Evolutionary conservation across 2,888 invertebrate species (phyloP), one percentile per base, ranked within the genome.

Genomic region (Hypolimnas misippus): DNA sequence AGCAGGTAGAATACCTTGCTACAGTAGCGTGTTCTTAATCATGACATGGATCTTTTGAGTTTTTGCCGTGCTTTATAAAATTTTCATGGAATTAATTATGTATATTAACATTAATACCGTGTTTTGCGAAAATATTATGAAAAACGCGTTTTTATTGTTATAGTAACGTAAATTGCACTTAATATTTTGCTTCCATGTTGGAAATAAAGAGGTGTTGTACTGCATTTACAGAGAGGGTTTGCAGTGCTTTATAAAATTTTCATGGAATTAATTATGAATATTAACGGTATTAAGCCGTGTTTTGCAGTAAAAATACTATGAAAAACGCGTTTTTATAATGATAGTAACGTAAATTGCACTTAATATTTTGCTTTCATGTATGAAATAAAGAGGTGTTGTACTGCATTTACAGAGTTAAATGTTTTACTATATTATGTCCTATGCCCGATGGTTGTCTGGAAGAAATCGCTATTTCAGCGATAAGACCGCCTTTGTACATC

Each of bases 251-350:
- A 19, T 21, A 3, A 21, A 12, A 46, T 46, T 46, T 21, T 19
- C 21, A 19, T 46, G 44, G 19, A 46, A 46, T 46, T n/a, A 17
- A 42, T 42, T 42, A 42, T 17, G 10, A 42, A 38, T n/a, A 38
- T n/a, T 38, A 38, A n/a, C 35, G 12, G 4, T n/a, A 38, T 12
- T 38, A n/a, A n/a, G n/a, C n/a, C 35, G n/a, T 38, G 35, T 38
- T 38, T n/a, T n/a, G n/a, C 35, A n/a, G n/a, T n/a, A 12, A 38
- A 38, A 38, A 38, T 38, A 38, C 2, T n/a, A 12, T n/a, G 4
- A n/a, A 38, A n/a, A n/a, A 38, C n/a, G 4, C n/a, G 12, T 4
- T 38, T n/a, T n/a, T n/a, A n/a, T 4, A 12, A 38, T 38, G n/a
- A 38, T 33, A 12, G 8, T 33, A 8, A 33, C 33, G 12, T 12